Percentiles rank a stretch among this genome's conserved stretches.
Evolutionary conservation across 2,113 vertebrate genomes (phyloP).

Genomic region (Electrona antarctica): DNA sequence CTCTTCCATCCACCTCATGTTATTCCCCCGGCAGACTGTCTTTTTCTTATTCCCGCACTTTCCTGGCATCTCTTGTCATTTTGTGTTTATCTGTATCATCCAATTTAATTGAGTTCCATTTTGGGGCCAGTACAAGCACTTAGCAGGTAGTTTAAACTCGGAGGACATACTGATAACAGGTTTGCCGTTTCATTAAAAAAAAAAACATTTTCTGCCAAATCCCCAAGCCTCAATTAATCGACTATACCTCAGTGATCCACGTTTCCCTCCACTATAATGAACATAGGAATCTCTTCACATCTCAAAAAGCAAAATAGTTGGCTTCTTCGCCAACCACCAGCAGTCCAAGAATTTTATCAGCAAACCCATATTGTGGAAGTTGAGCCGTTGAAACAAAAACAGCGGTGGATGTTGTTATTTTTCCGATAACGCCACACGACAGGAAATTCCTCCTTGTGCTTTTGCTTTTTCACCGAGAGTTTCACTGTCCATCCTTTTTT

Average conservation of each 20-base stretch:
- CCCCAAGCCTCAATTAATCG: slow-evolving; percentile 5
- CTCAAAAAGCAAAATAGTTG: slow-evolving; percentile 34
- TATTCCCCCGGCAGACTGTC: too few species aligned
- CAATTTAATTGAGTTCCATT: too few species aligned
- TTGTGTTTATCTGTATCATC: too few species aligned
- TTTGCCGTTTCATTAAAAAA: slow-evolving; percentile 31
- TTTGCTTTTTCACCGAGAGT: slow-evolving; percentile 36
- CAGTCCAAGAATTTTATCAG: slow-evolving; percentile 71
- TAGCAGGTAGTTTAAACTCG: neutral
- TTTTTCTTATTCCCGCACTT: too few species aligned
- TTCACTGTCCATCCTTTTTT: slow-evolving; percentile 12
- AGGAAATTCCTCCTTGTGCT: slow-evolving; percentile 79
- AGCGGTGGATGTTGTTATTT: slow-evolving; percentile 70
- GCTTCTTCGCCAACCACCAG: slow-evolving; percentile 44
- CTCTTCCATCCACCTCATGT: neutral
- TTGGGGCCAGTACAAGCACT: neutral
- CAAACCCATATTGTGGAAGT: slow-evolving; percentile 60
- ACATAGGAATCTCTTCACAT: slow-evolving; percentile 54
- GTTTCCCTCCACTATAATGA: slow-evolving; percentile 22
- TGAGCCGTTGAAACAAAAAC: slow-evolving; percentile 59
- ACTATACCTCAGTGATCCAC: slow-evolving; percentile 20
- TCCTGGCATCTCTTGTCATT: too few species aligned
- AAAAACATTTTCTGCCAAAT: slow-evolving; percentile 14
- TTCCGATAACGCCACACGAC: slow-evolving; percentile 76
- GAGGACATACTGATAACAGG: slow-evolving; percentile 13